These are phyloP conservation scores for Apteryx owenii DNA, from an alignment of 2,113 vertebrate species.

Conservation along the genomic window DNA sequence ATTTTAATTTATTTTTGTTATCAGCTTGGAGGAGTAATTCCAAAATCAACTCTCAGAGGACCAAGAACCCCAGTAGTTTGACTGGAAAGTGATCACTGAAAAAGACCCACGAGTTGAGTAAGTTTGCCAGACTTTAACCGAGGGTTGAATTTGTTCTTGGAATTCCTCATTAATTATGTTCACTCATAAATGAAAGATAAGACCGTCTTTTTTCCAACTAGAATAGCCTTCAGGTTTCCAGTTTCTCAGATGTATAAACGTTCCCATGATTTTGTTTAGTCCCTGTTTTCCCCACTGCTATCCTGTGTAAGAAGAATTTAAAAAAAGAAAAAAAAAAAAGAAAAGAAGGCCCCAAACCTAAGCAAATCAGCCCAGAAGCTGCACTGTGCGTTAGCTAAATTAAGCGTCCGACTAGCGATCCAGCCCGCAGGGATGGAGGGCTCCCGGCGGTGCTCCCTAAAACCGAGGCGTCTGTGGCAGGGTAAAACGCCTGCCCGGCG, in stretches of 20 bases:
- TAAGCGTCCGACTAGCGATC: background rate
- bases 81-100: background rate
- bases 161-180: background rate
- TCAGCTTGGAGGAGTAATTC: background rate
- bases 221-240: background rate
- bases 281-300: background rate
- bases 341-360: background rate
- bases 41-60: background rate
- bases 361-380: background rate
- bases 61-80: background rate
- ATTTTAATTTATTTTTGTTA: background rate
- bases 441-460: background rate
- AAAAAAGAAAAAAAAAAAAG: background rate
- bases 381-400: background rate
- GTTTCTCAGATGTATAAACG: background rate
- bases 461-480: conserved; percentile 51
- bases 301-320: background rate
- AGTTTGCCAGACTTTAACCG: background rate
- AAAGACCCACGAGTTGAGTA: background rate
- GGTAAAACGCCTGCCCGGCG: conserved; percentile 1
- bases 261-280: background rate
- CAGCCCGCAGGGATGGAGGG: background rate
- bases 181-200: background rate
- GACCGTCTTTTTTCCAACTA: background rate
- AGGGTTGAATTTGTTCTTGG: background rate